These are phyloP conservation scores for Sapajus apella DNA, from an alignment of 2,113 vertebrate genomes.

Conservation along the genomic window DNA sequence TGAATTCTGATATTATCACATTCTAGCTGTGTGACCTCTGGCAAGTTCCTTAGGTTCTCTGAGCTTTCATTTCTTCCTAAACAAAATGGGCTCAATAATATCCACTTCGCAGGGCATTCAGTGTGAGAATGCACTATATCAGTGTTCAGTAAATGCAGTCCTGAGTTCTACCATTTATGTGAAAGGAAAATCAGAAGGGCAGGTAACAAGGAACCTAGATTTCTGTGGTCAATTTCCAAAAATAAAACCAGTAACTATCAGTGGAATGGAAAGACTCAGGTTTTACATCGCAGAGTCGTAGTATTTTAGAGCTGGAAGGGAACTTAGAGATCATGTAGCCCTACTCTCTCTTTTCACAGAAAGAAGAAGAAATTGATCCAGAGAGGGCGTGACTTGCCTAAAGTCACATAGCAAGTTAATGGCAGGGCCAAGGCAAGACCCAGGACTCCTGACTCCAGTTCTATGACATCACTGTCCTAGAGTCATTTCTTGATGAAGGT, in stretches of 20 bases:
- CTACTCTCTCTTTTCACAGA: background rate
- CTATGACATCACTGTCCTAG: background rate
- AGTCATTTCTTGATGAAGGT: conserved; percentile 12
- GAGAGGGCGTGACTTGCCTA: background rate
- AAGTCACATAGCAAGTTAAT: conserved; percentile 42
- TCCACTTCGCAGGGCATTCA: background rate
- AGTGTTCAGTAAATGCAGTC: background rate
- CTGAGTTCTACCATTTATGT: background rate
- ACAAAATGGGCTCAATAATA: background rate
- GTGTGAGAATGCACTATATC: background rate
- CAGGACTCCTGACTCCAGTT: background rate
- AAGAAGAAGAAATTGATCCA: background rate
- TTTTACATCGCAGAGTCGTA: background rate
- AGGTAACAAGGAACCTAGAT: background rate
- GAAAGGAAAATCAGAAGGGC: background rate
- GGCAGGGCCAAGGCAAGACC: background rate
- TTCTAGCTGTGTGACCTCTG: conserved; percentile 30
- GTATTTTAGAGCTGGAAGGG: background rate
- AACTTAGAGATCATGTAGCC: background rate
- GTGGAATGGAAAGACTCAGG: background rate
- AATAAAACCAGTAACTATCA: background rate
- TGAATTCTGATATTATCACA: background rate
- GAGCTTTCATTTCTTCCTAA: background rate
- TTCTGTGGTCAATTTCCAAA: conserved; percentile 35
- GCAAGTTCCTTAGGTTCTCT: background rate